Conservation (phyloP, 2,797 vertebrate genomes). For the Amazona ochrocephala region DNA sequence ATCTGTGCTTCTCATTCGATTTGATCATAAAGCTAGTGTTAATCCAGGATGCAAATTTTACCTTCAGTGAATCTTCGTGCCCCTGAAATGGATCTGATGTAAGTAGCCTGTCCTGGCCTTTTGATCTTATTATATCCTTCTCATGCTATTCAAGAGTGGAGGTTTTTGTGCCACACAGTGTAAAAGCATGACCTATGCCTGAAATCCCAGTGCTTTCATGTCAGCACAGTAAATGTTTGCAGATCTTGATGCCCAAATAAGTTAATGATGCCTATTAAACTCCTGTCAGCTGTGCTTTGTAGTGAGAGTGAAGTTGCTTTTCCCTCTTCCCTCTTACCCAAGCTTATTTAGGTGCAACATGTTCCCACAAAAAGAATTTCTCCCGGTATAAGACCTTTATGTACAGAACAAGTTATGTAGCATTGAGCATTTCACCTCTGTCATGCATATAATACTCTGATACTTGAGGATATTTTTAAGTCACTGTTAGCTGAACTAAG, state of each 20-base stretch:
- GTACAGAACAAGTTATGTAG: neutral
- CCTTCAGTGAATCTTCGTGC: neutral
- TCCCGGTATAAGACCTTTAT: neutral
- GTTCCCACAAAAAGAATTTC: neutral
- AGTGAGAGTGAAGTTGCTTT: neutral
- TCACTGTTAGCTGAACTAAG: neutral
- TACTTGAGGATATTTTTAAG: neutral
- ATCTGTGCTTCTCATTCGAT: neutral
- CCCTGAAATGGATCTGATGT: neutral
- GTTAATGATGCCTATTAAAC: neutral
- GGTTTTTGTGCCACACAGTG: neutral
- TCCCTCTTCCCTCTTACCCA: neutral
- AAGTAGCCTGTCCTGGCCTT: neutral
- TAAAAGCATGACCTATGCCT: neutral
- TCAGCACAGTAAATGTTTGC: neutral
- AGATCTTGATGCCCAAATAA: neutral
- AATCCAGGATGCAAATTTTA: neutral
- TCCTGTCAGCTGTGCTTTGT: slow-evolving; percentile 12
- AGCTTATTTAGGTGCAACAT: neutral
- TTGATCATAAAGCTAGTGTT: neutral
- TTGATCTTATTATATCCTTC: neutral
- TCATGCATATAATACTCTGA: neutral
- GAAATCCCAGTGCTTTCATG: slow-evolving; percentile 5
- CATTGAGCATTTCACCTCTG: neutral
- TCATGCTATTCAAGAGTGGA: neutral